Base-by-base conservation (phyloP, 2,113 vertebrate species). In the Steatornis caripensis region DNA sequence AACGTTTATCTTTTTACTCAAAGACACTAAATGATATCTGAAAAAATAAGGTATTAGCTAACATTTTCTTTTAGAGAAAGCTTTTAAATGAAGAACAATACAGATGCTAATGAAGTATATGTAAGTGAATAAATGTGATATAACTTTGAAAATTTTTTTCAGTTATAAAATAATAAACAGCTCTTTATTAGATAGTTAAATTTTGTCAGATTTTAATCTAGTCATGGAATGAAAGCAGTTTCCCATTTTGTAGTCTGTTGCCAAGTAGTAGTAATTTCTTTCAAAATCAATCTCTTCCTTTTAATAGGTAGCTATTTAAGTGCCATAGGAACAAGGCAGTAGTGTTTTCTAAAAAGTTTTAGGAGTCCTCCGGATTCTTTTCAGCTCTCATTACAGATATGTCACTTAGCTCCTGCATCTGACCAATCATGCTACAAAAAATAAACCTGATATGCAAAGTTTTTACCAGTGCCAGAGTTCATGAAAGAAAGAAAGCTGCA, bases 291-390 rank as follows among this genome's bases (percentile, higher is more conserved):
- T 90, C 92, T 97, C 83, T 92, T 23, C 15, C 46, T 66, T 90
- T 95, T 94, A 90, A 84, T 89, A 90, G 76, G 89, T 90, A 95
- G 86, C 60, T 93, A 62, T 90, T 86, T 92, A 95, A 92, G 68
- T 11, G 2, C 41, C 26, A 51, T 27, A 64, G 80, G 69, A 97
- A 95, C 89, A 95, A 93, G 93, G 76, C 41, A 74, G 72, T 84
- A 96, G 83, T 97, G 93, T 93, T 95, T 95, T 95, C 80, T 60
- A 36, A 81, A 74, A 96, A 58, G 23, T 74, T 92, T 43, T 75
- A 92, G 64, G 76, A 62, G 32, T 83, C 62, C 46, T 92, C 43
- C 68, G 39, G 53, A 36, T 89, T 81, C 89, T 94, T 89, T 91
- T 95, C 78, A 58, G 16, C 46, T 81, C 79, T 75, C 27, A 1